A percentile compares a stretch with the other conserved stretches of the same genome.
Evolutionary conservation across 2,113 vertebrate species (phyloP).

Genomic region (Pogona vitticeps): DNA sequence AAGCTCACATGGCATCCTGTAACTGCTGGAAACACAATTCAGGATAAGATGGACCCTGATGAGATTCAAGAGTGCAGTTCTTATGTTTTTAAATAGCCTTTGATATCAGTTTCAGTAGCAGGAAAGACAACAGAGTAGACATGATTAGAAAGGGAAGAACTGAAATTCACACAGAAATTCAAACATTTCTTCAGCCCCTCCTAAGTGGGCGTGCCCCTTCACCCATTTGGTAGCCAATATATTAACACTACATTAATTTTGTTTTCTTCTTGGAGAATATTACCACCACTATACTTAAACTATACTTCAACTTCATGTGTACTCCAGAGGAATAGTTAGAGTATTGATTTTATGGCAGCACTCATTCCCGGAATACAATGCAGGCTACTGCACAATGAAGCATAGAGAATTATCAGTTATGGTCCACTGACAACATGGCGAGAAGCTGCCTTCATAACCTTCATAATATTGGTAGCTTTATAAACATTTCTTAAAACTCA

Average conservation of each 20-base stretch:
- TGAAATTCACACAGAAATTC: too few species aligned
- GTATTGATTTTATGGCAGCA: background rate
- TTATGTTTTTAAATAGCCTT: background rate
- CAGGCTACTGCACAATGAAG: background rate
- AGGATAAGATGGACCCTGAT: background rate
- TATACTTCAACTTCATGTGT: slow-evolving; percentile 13
- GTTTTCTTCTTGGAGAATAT: too few species aligned
- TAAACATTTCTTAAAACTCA: background rate
- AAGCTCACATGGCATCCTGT: background rate
- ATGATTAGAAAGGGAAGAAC: too few species aligned
- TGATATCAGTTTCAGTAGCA: background rate
- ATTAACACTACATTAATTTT: too few species aligned
- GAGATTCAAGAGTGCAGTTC: background rate
- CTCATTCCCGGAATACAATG: background rate
- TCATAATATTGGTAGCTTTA: background rate
- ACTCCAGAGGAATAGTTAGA: background rate
- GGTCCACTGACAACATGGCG: background rate
- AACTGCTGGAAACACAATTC: background rate
- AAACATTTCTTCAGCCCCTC: too few species aligned
- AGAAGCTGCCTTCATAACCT: background rate
- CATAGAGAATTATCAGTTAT: background rate
- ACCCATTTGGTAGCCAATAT: too few species aligned
- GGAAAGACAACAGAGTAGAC: background rate
- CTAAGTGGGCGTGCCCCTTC: too few species aligned
- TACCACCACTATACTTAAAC: too few species aligned